Conservation (phyloP, 2,888 invertebrate species). For the Lasioglossum pauxillum region DNA sequence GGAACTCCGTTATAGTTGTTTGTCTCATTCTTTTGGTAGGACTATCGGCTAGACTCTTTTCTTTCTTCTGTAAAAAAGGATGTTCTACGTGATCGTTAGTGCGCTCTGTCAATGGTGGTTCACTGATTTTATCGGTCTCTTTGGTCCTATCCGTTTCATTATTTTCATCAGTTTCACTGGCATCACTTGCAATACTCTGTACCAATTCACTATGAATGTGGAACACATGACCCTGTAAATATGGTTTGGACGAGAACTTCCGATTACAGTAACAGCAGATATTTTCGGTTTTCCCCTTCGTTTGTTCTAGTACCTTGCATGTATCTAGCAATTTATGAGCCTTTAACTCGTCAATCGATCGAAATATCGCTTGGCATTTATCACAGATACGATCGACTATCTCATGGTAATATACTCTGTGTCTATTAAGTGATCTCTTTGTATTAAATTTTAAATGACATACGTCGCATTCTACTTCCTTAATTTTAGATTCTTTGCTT, state of each 20-base stretch:
- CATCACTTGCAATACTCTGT: not conserved
- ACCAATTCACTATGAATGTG: conserved; percentile 49
- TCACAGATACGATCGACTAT: not conserved
- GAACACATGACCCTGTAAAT: conserved; percentile 63
- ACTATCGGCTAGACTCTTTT: fast-evolving
- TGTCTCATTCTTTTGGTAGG: conserved; percentile 51
- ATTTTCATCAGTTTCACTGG: not conserved
- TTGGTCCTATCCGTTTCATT: not conserved
- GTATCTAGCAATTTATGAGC: not conserved
- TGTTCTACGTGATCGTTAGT: not conserved
- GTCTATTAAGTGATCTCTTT: not conserved
- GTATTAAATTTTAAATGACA: not conserved
- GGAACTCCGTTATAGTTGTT: conserved; percentile 55
- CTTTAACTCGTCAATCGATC: fast-evolving
- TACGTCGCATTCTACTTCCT: not conserved
- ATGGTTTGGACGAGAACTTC: not conserved
- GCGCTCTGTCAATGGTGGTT: not conserved
- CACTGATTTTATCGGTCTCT: not conserved
- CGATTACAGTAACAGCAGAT: conserved; percentile 53
- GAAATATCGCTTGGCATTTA: not conserved
- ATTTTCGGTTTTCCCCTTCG: too few species aligned
- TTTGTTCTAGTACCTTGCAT: not conserved
- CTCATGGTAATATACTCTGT: not conserved
- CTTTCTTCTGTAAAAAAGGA: not conserved
- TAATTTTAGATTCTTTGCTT: not conserved